Base-by-base conservation (phyloP, 2,797 vertebrate species). In the Alectoris magna region DNA sequence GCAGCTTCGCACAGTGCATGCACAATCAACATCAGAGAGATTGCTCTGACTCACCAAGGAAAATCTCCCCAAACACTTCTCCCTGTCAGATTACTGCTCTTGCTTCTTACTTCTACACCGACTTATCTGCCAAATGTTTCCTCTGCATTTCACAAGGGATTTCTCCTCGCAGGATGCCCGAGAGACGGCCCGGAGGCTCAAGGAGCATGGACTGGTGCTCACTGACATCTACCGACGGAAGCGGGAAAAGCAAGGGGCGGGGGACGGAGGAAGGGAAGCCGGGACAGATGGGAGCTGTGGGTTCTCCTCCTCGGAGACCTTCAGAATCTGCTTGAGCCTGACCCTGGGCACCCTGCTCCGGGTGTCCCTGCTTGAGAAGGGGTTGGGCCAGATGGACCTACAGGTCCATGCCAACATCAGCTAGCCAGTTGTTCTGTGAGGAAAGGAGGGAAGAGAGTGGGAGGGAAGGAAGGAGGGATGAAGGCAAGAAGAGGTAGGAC, bases 141-240 rank as follows among this genome's bases (percentile, higher is more conserved):
- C 38, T 58, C 43, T 17, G 73, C 36, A 27, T 73, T 76, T 64
- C 64, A 48, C 18, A 21, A 8, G 46, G 29, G 8, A 41, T 83
- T 85, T 79, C 43, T 43, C 17, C 1, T 0, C 1, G 0, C 44
- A 16, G 69, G 17, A 8, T 31, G 69, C 14, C n/a, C 2, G 0
- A 43, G 19, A 60, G 31, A 15, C 2, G 14, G 36, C 18, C 39
- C 19, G 22, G 34, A 17, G 51, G 39, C 56, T 18, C 60, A 16
- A 24, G 44, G 41, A 80, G 27, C 66, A 17, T 66, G 14, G 58
- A 6, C 69, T 71, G 77, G 76, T 48, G 56, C 64, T 72, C 34
- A 3, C 73, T 88, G 87, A 83, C 84, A 86, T 56, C 87, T 80
- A 56, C 69, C 68, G 90, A 44, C 56, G 14, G 43, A 36, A 46